A percentile compares a stretch with the other conserved stretches of the same genome.
Conservation (phyloP, 2,797 vertebrate species). For the Erpetoichthys calabaricus region DNA sequence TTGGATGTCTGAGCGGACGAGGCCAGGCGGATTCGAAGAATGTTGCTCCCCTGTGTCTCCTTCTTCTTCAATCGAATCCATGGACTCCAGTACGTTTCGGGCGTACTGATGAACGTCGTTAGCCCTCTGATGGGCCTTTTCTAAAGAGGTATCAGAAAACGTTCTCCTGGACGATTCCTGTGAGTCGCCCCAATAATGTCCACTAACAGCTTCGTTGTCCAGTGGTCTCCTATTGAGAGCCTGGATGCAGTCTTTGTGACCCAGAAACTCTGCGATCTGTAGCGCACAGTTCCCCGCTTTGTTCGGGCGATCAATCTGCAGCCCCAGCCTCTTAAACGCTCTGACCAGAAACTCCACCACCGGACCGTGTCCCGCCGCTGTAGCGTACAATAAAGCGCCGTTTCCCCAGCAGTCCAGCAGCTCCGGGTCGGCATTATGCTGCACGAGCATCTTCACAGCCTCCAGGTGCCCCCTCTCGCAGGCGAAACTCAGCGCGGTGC, state of each 20-base stretch:
- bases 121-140: constrained; percentile 3
- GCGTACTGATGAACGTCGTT: not conserved
- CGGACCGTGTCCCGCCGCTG: constrained; percentile 28
- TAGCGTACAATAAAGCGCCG: constrained; percentile 44
- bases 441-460: constrained; percentile 42
- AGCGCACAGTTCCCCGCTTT: constrained; percentile 46
- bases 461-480: constrained; percentile 46
- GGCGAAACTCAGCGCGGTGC: constrained; percentile 45
- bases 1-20: constrained; percentile 18
- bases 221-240: constrained; percentile 30
- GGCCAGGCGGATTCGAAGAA: constrained; percentile 9
- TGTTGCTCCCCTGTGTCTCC: constrained; percentile 26
- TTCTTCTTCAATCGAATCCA: constrained; percentile 46
- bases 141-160: too few species aligned
- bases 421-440: constrained; percentile 43
- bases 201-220: constrained; percentile 1
- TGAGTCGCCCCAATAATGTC: not conserved
- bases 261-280: constrained; percentile 41
- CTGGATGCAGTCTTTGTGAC: constrained; percentile 38
- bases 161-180: too few species aligned
- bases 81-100: constrained; percentile 25
- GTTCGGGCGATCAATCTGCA: constrained; percentile 46
- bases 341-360: constrained; percentile 47
- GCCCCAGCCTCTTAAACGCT: constrained; percentile 52
- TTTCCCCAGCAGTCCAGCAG: constrained; percentile 45